Percentiles rank a stretch among this genome's conserved stretches.
Conservation (phyloP, 2,797 vertebrate genomes). For the Psittacula echo region DNA sequence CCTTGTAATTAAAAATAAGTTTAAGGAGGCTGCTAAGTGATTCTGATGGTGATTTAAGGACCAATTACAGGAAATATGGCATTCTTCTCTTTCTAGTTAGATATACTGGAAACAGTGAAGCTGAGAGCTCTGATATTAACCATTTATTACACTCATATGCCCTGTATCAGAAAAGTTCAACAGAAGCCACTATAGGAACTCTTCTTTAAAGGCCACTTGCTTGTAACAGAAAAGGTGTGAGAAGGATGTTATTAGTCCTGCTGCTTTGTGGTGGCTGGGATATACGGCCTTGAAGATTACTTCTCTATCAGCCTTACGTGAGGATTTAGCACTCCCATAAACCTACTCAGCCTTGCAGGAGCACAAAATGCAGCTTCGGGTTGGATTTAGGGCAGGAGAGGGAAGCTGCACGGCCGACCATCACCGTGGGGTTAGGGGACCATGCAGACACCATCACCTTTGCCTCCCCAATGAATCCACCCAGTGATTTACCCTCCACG, state of each 20-base stretch:
- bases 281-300: not conserved
- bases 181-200: not conserved
- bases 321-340: conserved; percentile 36
- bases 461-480: fast-evolving
- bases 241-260: not conserved
- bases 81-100: not conserved
- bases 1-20: conserved; percentile 75
- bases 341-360: not conserved
- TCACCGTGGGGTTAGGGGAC: fast-evolving
- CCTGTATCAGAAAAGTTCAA: not conserved
- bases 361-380: not conserved
- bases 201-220: not conserved
- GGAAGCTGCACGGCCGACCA: fast-evolving
- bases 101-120: not conserved
- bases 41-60: conserved; percentile 61
- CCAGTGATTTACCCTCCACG: not conserved
- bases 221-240: not conserved
- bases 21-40: conserved; percentile 45
- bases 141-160: not conserved
- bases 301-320: not conserved
- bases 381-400: not conserved
- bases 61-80: conserved; percentile 38
- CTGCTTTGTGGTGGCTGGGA: not conserved
- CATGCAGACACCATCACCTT: fast-evolving
- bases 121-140: not conserved